A percentile compares a stretch with the other conserved stretches of the same genome.
These are phyloP conservation scores for Shargacucullia verbasci DNA, from an alignment of 2,888 invertebrate genomes.

Conservation along the genomic window DNA sequence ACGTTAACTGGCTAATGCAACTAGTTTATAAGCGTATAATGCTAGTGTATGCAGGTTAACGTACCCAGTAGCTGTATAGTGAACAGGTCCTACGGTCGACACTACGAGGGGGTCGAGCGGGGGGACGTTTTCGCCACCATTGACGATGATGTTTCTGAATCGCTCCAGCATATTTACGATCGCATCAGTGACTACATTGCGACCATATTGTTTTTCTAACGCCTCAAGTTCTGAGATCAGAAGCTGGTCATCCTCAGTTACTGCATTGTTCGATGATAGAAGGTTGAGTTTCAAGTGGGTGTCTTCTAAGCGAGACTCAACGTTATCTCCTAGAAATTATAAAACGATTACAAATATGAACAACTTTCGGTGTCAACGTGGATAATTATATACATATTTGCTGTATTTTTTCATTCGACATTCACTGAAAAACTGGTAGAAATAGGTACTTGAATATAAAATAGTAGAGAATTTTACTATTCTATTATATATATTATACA, in stretches of 20 bases:
- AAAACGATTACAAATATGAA: neutral
- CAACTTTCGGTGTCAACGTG: too few species aligned
- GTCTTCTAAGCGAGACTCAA: slow-evolving; percentile 19
- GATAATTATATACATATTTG: too few species aligned
- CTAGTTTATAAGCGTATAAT: too few species aligned
- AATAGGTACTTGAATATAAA: too few species aligned
- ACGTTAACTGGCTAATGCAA: too few species aligned
- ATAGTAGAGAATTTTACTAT: too few species aligned
- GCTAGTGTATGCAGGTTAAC: slow-evolving; percentile 25
- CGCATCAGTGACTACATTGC: slow-evolving; percentile 55
- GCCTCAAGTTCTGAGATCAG: slow-evolving; percentile 32
- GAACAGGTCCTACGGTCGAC: slow-evolving; percentile 61
- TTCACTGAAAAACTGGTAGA: too few species aligned
- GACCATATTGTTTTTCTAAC: slow-evolving; percentile 22
- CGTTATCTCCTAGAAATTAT: slow-evolving; percentile 3
- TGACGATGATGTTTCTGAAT: slow-evolving; percentile 66
- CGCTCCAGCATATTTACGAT: slow-evolving; percentile 60
- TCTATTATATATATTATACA: too few species aligned
- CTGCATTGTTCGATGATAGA: slow-evolving; percentile 17
- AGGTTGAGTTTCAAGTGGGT: slow-evolving; percentile 43
- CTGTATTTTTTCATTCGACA: too few species aligned
- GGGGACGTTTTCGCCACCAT: slow-evolving; percentile 69
- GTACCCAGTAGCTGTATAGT: slow-evolving; percentile 58
- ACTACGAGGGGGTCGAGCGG: slow-evolving; percentile 67
- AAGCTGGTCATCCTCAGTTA: slow-evolving; percentile 37